Percentiles rank a stretch among this genome's conserved stretches.
Evolutionary conservation across 2,888 invertebrate genomes (phyloP).

Genomic region (Drosophila lacicola): DNA sequence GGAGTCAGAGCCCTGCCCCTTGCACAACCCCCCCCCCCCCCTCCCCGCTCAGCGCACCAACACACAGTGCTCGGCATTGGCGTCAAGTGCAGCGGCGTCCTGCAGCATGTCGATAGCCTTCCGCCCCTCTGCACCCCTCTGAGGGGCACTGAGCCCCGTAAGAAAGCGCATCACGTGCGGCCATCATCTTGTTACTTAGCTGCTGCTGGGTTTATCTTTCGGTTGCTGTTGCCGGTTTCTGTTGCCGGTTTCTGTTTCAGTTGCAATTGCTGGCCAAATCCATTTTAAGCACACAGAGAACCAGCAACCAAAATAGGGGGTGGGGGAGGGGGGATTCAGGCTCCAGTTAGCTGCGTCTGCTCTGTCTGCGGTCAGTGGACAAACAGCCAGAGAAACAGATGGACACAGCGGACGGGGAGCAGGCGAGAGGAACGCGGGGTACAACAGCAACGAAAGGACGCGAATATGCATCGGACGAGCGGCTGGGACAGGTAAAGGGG

Average conservation of each 20-base stretch:
- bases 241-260: slow-evolving; percentile 17
- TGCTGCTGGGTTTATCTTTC: slow-evolving; percentile 47
- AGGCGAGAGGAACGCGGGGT: too few species aligned
- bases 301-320: neutral
- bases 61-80: neutral
- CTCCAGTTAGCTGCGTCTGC: slow-evolving; percentile 32
- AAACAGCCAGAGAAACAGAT: slow-evolving; percentile 39
- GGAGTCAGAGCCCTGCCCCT: too few species aligned
- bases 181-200: slow-evolving; percentile 68
- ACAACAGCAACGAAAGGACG: slow-evolving; percentile 19
- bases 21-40: too few species aligned
- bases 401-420: neutral
- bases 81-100: slow-evolving; percentile 13
- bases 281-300: slow-evolving; percentile 58
- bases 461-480: neutral
- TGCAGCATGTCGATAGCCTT: neutral
- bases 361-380: slow-evolving; percentile 52
- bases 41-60: neutral
- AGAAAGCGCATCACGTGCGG: slow-evolving; percentile 61
- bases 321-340: neutral
- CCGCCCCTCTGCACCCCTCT: too few species aligned
- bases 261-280: slow-evolving; percentile 59
- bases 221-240: slow-evolving; percentile 23
- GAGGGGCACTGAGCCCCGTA: slow-evolving; percentile 2
- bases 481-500: neutral